phyloP scores from a whole-genome alignment of 2,888 invertebrate species.

The Platerodrilus igneus region DNA sequence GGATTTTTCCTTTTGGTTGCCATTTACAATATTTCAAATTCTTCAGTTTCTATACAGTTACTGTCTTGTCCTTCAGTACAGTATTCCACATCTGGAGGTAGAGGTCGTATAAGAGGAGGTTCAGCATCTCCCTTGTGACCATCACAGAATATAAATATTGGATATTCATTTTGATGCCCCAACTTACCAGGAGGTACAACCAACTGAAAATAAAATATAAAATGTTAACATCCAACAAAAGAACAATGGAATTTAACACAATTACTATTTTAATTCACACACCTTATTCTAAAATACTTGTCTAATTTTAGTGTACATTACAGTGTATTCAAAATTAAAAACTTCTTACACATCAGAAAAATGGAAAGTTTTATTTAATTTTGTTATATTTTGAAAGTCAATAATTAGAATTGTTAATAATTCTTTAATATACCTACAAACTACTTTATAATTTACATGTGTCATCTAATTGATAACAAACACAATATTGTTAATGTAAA shows the following conservation, averaged over 20 bases:
- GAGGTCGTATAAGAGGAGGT: slow-evolving; percentile 33
- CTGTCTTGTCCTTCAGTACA: slow-evolving; percentile 53
- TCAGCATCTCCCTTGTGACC: slow-evolving; percentile 59
- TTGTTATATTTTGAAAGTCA: too few species aligned
- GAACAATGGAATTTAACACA: slow-evolving; percentile 8
- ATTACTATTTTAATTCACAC: neutral
- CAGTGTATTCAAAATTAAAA: too few species aligned
- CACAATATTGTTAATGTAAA: too few species aligned
- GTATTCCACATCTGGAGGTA: slow-evolving; percentile 40
- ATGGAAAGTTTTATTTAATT: too few species aligned
- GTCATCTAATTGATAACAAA: too few species aligned
- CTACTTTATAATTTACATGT: too few species aligned
- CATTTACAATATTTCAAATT: slow-evolving; percentile 65
- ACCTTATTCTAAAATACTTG: neutral
- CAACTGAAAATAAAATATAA: slow-evolving; percentile 28
- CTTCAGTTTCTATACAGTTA: slow-evolving; percentile 63
- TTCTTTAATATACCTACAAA: too few species aligned
- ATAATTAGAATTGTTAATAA: too few species aligned
- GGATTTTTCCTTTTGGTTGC: too few species aligned
- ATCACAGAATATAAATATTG: slow-evolving; percentile 76
- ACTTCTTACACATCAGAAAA: too few species aligned
- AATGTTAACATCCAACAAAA: neutral
- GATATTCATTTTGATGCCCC: slow-evolving; percentile 61
- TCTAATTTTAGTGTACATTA: too few species aligned
- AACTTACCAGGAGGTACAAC: slow-evolving; percentile 36